Percentiles rank a stretch among this genome's conserved stretches.
Conservation (phyloP, 1,140 invertebrate species). For the Archivesica marissinica region DNA sequence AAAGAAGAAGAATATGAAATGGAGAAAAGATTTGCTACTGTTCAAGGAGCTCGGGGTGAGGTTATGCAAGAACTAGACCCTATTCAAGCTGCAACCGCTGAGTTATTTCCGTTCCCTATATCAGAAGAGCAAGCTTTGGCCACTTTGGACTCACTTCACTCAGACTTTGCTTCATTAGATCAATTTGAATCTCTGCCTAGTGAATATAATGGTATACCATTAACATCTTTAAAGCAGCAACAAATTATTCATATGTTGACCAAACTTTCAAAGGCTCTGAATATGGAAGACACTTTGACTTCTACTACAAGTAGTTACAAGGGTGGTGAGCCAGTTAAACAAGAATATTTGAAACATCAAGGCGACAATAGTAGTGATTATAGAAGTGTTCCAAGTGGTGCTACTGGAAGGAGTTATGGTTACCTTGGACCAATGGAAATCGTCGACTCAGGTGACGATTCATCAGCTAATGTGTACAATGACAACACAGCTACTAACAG, state of each 20-base stretch:
- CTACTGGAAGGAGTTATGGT: slow-evolving; percentile 16
- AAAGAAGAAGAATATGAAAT: slow-evolving; percentile 35
- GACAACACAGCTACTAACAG: slow-evolving; percentile 32
- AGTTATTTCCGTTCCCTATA: slow-evolving; percentile 60
- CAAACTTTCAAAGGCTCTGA: slow-evolving; percentile 75
- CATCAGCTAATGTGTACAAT: slow-evolving; percentile 13
- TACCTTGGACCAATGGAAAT: neutral
- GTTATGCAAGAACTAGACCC: slow-evolving; percentile 40
- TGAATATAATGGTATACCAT: slow-evolving; percentile 75
- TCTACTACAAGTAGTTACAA: slow-evolving; percentile 67
- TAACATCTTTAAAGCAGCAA: slow-evolving; percentile 76
- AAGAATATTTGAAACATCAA: slow-evolving; percentile 44
- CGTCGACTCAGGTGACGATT: neutral
- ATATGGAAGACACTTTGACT: slow-evolving; percentile 77
- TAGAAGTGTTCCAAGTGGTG: slow-evolving; percentile 58
- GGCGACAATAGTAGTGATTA: slow-evolving; percentile 15
- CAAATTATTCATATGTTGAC: slow-evolving; percentile 77
- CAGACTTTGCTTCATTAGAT: slow-evolving; percentile 77
- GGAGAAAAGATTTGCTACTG: slow-evolving; percentile 27
- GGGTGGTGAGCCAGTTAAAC: slow-evolving; percentile 48
- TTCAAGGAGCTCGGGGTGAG: neutral
- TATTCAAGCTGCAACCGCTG: slow-evolving; percentile 55
- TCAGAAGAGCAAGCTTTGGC: slow-evolving; percentile 63
- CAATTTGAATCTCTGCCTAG: slow-evolving; percentile 73
- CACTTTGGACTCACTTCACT: slow-evolving; percentile 70